Evolutionary conservation across 2,888 invertebrate genomes (phyloP).

Genomic region (Trilocha varians): DNA sequence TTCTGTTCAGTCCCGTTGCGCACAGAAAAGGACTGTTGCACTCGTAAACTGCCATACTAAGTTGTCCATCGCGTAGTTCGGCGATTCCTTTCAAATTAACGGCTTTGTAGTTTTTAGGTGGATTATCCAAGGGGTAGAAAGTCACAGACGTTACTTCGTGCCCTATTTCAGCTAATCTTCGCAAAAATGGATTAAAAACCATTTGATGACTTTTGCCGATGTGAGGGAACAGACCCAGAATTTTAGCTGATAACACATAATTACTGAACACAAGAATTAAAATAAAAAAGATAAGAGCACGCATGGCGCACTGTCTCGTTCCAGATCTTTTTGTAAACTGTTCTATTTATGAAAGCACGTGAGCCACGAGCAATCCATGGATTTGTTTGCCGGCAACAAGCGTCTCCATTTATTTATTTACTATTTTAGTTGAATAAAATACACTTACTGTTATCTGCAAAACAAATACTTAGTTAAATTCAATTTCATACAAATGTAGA

Average conservation of each 20-base stretch:
- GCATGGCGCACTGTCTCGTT: slow-evolving; percentile 24
- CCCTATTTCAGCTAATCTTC: slow-evolving; percentile 68
- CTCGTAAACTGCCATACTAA: slow-evolving; percentile 42
- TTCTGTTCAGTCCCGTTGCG: slow-evolving; percentile 31
- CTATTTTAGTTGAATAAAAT: too few species aligned
- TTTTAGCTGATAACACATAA: slow-evolving; percentile 47
- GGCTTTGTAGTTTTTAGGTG: slow-evolving; percentile 56
- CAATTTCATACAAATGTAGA: too few species aligned
- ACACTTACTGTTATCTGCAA: too few species aligned
- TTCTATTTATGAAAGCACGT: background rate
- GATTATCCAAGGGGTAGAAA: slow-evolving; percentile 67
- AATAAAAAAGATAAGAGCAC: slow-evolving; percentile 23
- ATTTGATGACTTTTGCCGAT: slow-evolving; percentile 76
- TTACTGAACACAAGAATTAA: slow-evolving; percentile 23
- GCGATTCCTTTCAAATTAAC: slow-evolving; percentile 57
- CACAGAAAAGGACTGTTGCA: slow-evolving; percentile 24
- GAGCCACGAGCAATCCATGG: too few species aligned
- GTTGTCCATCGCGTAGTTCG: slow-evolving; percentile 37
- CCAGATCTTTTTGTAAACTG: background rate
- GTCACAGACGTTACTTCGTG: slow-evolving; percentile 76
- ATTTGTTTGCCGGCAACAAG: too few species aligned
- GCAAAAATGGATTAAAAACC: slow-evolving; percentile 72
- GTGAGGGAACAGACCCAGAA: slow-evolving; percentile 74
- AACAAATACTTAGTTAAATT: too few species aligned
- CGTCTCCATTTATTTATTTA: too few species aligned